phyloP scores from a whole-genome alignment of 2,113 vertebrate genomes.

The Chinchilla lanigera region DNA sequence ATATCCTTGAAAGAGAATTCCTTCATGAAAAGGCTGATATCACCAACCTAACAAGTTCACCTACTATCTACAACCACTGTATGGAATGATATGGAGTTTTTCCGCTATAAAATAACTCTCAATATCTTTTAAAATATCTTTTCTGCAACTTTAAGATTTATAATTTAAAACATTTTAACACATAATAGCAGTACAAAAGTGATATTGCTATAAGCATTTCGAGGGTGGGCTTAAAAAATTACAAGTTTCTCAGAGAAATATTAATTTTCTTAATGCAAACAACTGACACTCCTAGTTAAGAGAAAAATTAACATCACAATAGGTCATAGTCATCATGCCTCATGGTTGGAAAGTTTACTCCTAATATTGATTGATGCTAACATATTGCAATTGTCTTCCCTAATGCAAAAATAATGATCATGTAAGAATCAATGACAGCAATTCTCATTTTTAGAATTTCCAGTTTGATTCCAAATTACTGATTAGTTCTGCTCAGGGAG shows the following conservation, averaged over 20 bases:
- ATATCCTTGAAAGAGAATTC: neutral
- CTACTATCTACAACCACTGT: neutral
- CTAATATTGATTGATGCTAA: slow-evolving; percentile 71
- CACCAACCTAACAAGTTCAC: neutral
- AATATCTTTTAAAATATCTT: neutral
- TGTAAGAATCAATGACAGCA: slow-evolving; percentile 48
- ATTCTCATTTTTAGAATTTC: slow-evolving; percentile 76
- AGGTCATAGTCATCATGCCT: slow-evolving; percentile 64
- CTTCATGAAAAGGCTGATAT: neutral
- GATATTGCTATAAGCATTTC: neutral
- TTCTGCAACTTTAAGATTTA: neutral
- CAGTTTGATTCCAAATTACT: slow-evolving; percentile 73
- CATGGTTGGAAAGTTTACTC: neutral
- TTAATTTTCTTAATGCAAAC: slow-evolving; percentile 39
- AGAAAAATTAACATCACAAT: slow-evolving; percentile 57
- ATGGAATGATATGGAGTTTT: neutral
- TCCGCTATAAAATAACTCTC: neutral
- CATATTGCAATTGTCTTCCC: slow-evolving; percentile 1
- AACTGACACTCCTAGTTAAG: neutral
- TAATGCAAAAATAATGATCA: slow-evolving; percentile 53
- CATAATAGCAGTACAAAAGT: neutral
- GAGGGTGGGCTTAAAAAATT: neutral
- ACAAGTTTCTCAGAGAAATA: neutral
- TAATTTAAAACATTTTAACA: neutral
- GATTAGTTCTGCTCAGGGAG: slow-evolving; percentile 76